Conservation (phyloP, 2,888 invertebrate genomes). For the Drosophila peninsularis region DNA sequence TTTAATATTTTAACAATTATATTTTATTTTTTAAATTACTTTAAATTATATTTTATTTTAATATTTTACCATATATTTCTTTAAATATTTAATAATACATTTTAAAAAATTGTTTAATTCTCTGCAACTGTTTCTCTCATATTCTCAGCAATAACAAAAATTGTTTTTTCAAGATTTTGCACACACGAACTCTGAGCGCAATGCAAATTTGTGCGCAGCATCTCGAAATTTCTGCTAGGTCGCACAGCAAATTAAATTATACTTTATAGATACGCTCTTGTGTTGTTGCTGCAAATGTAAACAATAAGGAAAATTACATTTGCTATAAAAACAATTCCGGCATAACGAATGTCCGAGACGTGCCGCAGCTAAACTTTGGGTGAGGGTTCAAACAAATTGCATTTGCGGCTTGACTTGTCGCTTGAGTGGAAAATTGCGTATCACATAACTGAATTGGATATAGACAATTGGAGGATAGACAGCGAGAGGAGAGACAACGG, state of each 20-base stretch:
- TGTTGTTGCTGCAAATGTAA: slow-evolving; percentile 25
- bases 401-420: slow-evolving; percentile 66
- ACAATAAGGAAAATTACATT: slow-evolving; percentile 43
- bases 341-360: slow-evolving; percentile 51
- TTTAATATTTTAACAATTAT: no score
- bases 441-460: slow-evolving; percentile 49
- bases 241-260: slow-evolving; percentile 16
- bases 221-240: slow-evolving; percentile 15
- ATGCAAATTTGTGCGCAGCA: slow-evolving; percentile 44
- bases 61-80: no score
- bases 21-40: no score
- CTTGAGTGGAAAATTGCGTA: slow-evolving; percentile 70
- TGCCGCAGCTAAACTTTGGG: slow-evolving; percentile 48
- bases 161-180: slow-evolving; percentile 23
- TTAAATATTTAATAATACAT: no score
- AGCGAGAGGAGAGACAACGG: background rate
- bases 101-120: background rate
- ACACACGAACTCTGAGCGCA: slow-evolving; percentile 23
- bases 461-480: slow-evolving; percentile 44
- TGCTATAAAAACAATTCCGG: slow-evolving; percentile 27
- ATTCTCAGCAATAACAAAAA: background rate
- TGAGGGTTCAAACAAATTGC: slow-evolving; percentile 74
- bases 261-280: background rate
- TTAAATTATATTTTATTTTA: no score
- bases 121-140: background rate